A percentile compares a stretch with the other conserved stretches of the same genome.
Evolutionary conservation across 2,113 vertebrate species (phyloP).

Genomic region (Oxygymnocypris stewartii): DNA sequence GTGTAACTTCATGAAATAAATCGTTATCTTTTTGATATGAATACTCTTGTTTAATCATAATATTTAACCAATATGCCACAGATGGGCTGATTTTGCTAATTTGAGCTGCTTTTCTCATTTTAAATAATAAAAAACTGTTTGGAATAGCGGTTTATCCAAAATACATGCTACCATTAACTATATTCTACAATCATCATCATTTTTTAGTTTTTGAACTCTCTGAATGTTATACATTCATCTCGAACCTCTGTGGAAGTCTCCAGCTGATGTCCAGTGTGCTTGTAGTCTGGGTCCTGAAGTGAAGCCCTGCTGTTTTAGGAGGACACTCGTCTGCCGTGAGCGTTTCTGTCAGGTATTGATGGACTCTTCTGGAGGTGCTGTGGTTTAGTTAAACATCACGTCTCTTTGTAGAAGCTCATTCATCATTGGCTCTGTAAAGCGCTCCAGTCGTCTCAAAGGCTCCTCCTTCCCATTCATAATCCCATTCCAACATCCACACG

Average conservation of each 20-base stretch:
- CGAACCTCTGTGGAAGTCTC: not conserved
- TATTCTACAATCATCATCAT: not conserved
- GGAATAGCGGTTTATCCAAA: not conserved
- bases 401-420: conserved; percentile 7
- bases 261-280: not conserved
- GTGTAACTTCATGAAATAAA: not conserved
- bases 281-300: not conserved
- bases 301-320: too few relatives aligned
- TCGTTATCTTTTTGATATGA: not conserved
- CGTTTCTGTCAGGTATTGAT: not conserved
- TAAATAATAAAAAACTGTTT: not conserved
- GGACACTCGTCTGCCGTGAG: not conserved
- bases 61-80: not conserved
- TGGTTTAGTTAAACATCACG: conserved; percentile 3
- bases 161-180: not conserved
- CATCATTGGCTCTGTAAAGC: not conserved
- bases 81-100: not conserved
- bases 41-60: not conserved
- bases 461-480: conserved; percentile 45
- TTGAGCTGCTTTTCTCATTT: not conserved
- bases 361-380: not conserved
- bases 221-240: not conserved
- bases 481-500: conserved; percentile 65
- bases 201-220: too few relatives aligned
- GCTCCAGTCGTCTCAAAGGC: not conserved